Percentiles rank a stretch among this genome's conserved stretches.
Evolutionary conservation across 2,113 vertebrate genomes (phyloP).

Genomic region (Bettongia penicillata): DNA sequence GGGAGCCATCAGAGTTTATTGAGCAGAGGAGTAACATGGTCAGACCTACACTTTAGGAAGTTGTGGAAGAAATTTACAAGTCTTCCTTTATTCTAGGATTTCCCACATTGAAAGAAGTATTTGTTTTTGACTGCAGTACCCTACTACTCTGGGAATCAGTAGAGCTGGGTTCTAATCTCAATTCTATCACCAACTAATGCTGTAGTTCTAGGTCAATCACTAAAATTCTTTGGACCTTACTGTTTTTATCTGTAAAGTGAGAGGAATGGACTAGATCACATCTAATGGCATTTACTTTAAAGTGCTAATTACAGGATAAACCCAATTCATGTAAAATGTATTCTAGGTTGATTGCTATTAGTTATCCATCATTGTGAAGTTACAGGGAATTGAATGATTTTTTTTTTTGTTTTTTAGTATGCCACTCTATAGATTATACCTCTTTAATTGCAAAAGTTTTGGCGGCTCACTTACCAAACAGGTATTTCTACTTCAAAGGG

Average conservation of each 20-base stretch:
- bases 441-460: slow-evolving; percentile 61
- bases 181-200: not conserved
- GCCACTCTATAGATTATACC: slow-evolving; percentile 53
- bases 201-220: not conserved
- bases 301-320: slow-evolving; percentile 22
- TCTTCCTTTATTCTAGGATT: not conserved
- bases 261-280: not conserved
- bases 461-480: slow-evolving; percentile 50
- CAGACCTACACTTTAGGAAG: not conserved
- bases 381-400: slow-evolving; percentile 77
- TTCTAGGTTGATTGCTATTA: slow-evolving; percentile 38
- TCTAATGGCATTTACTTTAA: not conserved
- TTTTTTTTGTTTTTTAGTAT: slow-evolving; percentile 50
- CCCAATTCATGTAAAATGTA: slow-evolving; percentile 17
- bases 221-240: not conserved
- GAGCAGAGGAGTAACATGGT: not conserved
- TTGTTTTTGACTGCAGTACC: not conserved
- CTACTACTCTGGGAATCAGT: not conserved
- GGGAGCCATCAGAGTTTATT: not conserved
- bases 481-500: slow-evolving; percentile 41
- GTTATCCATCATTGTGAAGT: slow-evolving; percentile 40
- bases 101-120: not conserved
- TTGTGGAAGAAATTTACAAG: not conserved
- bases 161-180: not conserved
- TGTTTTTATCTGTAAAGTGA: not conserved